These are phyloP conservation scores for Silurus asotus DNA, from an alignment of 2,113 vertebrate species.

Conservation along the genomic window DNA sequence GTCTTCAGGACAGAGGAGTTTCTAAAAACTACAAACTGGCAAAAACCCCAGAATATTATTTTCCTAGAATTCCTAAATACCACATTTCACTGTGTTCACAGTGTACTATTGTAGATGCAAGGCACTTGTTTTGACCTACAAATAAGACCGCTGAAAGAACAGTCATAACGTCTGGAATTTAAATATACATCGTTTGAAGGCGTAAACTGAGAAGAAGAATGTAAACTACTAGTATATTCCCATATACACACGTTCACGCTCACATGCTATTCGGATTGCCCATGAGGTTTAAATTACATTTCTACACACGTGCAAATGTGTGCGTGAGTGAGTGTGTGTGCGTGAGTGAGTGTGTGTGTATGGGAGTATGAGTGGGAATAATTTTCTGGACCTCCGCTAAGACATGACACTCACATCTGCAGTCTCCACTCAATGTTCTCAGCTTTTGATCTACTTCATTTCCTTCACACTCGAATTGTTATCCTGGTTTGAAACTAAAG, in stretches of 20 bases:
- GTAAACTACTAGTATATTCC: neutral
- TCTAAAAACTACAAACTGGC: neutral
- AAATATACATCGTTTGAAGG: slow-evolving; percentile 25
- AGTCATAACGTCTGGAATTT: slow-evolving; percentile 19
- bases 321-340: neutral
- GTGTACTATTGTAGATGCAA: neutral
- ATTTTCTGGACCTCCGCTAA: slow-evolving; percentile 1
- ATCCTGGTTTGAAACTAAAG: no score
- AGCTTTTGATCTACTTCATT: neutral
- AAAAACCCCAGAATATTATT: neutral
- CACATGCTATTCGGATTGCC: slow-evolving; percentile 37
- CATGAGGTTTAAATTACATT: slow-evolving; percentile 52
- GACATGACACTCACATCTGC: slow-evolving; percentile 4
- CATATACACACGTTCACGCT: neutral
- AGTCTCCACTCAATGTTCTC: no score
- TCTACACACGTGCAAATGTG: slow-evolving; percentile 51
- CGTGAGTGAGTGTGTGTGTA: slow-evolving; percentile 2
- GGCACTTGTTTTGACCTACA: neutral
- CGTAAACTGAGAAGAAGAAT: slow-evolving; percentile 22
- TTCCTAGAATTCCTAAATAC: neutral
- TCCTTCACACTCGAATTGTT: neutral
- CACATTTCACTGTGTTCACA: neutral
- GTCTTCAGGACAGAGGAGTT: neutral
- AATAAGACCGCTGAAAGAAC: neutral
- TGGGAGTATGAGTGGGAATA: neutral